Evolutionary conservation across 2,888 invertebrate species (phyloP).

Genomic region (Caenorhabditis uteleia): DNA sequence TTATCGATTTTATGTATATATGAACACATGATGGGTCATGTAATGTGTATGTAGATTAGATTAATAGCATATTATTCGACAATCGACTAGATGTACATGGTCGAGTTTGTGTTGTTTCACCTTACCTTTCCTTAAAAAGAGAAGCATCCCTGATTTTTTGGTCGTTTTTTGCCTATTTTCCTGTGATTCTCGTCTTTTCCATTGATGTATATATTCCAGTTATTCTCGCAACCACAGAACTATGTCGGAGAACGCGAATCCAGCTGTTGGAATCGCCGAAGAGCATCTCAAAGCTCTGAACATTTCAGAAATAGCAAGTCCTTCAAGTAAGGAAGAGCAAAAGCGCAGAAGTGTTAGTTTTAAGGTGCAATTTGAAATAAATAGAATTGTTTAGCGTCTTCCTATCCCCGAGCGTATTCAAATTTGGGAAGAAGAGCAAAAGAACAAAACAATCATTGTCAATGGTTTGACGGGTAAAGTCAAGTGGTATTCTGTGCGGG

Average conservation of each 20-base stretch:
- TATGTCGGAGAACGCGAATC: conserved; percentile 27
- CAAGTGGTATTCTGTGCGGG: conserved; percentile 81
- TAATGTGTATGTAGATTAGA: too few species aligned
- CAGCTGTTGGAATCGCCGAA: conserved; percentile 31
- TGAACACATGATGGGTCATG: too few species aligned
- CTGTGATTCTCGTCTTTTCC: too few species aligned
- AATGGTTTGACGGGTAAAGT: conserved; percentile 73
- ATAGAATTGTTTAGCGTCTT: conserved; percentile 22
- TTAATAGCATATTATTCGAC: too few species aligned
- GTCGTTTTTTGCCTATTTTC: too few species aligned
- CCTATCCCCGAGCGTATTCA: conserved; percentile 43
- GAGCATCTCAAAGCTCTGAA: conserved; percentile 37
- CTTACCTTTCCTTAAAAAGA: too few species aligned
- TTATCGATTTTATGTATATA: too few species aligned
- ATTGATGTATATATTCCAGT: too few species aligned
- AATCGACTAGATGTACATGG: too few species aligned
- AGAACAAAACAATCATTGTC: conserved; percentile 43
- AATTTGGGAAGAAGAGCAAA: conserved; percentile 55
- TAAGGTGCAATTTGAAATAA: neutral
- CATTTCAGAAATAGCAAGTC: conserved; percentile 17
- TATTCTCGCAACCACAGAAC: too few species aligned
- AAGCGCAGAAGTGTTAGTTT: conserved; percentile 19
- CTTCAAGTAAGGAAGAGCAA: conserved; percentile 16
- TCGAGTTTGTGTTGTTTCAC: too few species aligned
- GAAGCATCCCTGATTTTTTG: too few species aligned